Evolutionary conservation across 2,888 invertebrate genomes (phyloP).

Genomic region (Oxytorus armatus): DNA sequence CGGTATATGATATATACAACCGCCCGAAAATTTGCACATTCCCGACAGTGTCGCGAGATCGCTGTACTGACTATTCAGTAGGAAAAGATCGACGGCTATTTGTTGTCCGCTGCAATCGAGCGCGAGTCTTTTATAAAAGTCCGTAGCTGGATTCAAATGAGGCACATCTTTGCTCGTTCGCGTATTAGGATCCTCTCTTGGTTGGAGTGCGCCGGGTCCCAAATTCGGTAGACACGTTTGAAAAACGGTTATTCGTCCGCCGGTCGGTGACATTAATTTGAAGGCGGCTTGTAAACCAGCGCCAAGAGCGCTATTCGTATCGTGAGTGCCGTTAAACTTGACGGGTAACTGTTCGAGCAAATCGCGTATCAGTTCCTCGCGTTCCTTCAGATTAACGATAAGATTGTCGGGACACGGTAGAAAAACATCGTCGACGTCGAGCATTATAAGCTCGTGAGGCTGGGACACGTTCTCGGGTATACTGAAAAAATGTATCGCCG

Average conservation of each 20-base stretch:
- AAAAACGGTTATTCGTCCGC: slow-evolving; percentile 97
- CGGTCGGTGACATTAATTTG: slow-evolving; percentile 95
- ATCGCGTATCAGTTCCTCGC: slow-evolving; percentile 91
- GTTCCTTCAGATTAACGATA: slow-evolving; percentile 95
- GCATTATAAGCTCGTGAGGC: slow-evolving; percentile 95
- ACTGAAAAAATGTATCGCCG: slow-evolving; percentile 96
- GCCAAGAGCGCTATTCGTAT: slow-evolving; percentile 94
- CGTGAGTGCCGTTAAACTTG: slow-evolving; percentile 88
- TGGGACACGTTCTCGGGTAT: slow-evolving; percentile 93
- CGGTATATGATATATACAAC: slow-evolving; percentile 96
- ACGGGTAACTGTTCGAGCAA: slow-evolving; percentile 92
- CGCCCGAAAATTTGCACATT: slow-evolving; percentile 97
- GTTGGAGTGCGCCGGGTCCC: slow-evolving; percentile 94
- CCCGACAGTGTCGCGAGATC: slow-evolving; percentile 98
- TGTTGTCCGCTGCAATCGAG: slow-evolving; percentile 98
- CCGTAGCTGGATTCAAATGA: slow-evolving; percentile 97
- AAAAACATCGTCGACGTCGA: slow-evolving; percentile 97
- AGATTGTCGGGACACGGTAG: slow-evolving; percentile 97
- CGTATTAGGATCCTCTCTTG: slow-evolving; percentile 94
- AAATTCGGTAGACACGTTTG: slow-evolving; percentile 94
- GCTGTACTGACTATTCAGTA: slow-evolving; percentile 96
- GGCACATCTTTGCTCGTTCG: slow-evolving; percentile 92
- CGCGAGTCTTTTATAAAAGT: slow-evolving; percentile 98
- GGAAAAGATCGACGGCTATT: slow-evolving; percentile 97
- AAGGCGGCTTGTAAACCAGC: slow-evolving; percentile 96